Evolutionary conservation across 2,888 invertebrate genomes (phyloP), one percentile per base, ranked within the genome.

Genomic region (Drosophila flavopinicola): DNA sequence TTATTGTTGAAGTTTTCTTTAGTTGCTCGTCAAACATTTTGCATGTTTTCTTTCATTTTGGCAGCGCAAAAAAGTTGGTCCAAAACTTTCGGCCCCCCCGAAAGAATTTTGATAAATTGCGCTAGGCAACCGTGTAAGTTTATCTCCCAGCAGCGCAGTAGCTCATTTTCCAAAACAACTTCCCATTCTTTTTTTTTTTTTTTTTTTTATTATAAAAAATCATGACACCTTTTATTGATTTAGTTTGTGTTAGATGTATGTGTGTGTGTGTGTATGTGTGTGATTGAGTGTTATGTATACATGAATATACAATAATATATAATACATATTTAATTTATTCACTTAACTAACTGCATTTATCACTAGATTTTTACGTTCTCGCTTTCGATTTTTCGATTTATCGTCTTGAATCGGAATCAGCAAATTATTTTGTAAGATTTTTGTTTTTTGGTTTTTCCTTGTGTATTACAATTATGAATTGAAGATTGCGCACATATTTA

Each of bases 141-240:
- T 68, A 61, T 66, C 54, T 47, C 33, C 9, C 47, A 70, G 25
- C 32, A 38, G 56, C 65, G 56, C 65, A 68, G 41, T 3, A 25
- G 6, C 17, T 23, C 20, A 39, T 25, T 61, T 54, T 53, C 32
- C 27, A 35, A 15, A 39, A 54, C 38, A 71, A 44, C 9, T 20
- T 10, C 10, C 6, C 5, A 35, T 6, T 1, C 11, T 23, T 11
- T 33, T 41, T 54, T 35, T 39, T 44, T 47, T 35, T 60, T 53
- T 66, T 53, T 47, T 49, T 74, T 85, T 78, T 79, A 80, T 66
- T 79, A 80, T 80, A 88, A 87, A 86, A 88, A 88, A 75, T 82
- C 68, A 78, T 85, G 85, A 88, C 75, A 78, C 78, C 74, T 72
- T 86, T 88, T 85, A 87, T 88, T 88, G 78, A 88, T 87, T 75